Evolutionary conservation across 2,888 invertebrate genomes (phyloP).

Genomic region (Dynastes maya): DNA sequence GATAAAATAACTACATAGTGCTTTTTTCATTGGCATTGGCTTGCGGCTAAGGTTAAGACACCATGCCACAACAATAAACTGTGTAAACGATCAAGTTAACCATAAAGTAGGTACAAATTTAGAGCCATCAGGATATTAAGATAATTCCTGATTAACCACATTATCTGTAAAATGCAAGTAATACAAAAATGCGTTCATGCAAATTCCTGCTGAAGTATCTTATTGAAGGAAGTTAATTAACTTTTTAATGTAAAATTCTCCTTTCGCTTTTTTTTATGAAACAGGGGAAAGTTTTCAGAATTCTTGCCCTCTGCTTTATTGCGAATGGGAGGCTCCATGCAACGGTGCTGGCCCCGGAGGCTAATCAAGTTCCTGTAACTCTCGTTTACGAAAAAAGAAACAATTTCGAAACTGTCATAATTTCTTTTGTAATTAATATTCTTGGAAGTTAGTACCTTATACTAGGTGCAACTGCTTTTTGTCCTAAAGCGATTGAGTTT

Average conservation of each 20-base stretch:
- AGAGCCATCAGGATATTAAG: no score
- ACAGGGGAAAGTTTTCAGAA: not conserved
- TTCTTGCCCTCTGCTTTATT: not conserved
- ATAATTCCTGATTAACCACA: no score
- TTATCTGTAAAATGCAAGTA: not conserved
- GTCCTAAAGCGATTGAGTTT: slow-evolving; percentile 3
- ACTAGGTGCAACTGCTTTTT: not conserved
- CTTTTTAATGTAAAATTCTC: slow-evolving; percentile 11
- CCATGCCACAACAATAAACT: no score
- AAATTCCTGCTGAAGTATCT: not conserved
- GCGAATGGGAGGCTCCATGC: not conserved
- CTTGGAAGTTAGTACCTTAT: not conserved
- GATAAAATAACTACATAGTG: no score
- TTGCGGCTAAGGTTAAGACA: no score
- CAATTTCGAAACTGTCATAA: slow-evolving; percentile 17
- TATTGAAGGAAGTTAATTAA: not conserved
- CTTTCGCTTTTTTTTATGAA: not conserved
- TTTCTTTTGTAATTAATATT: slow-evolving; percentile 14
- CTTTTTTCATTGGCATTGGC: no score
- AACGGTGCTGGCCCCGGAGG: not conserved
- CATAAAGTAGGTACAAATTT: no score
- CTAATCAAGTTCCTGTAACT: not conserved
- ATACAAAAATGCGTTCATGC: not conserved
- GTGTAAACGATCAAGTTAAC: no score
- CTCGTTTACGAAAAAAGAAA: not conserved